Conservation (phyloP, 92 coral and sea anemone species). For the Meandrina meandrites region DNA sequence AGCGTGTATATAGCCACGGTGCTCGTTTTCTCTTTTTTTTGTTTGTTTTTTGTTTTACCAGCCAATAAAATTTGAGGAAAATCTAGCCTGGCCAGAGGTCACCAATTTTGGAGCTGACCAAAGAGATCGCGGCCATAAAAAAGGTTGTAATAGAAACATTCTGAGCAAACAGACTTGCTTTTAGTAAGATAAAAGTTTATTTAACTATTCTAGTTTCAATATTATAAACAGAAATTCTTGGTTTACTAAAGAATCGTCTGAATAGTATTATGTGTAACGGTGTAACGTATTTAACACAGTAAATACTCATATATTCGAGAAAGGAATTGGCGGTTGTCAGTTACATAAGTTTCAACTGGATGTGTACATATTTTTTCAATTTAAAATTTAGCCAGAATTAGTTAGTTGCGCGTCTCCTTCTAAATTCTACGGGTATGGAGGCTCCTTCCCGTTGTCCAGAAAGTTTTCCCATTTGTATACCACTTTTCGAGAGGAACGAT, state of each 20-base stretch:
- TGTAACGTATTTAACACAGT: neutral
- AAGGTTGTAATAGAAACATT: neutral
- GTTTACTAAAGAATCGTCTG: neutral
- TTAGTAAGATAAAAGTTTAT: neutral
- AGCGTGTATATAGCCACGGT: neutral
- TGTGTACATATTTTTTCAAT: neutral
- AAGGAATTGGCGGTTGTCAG: neutral
- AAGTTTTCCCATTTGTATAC: too few relatives aligned
- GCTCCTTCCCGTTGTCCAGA: too few relatives aligned
- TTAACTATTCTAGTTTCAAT: neutral
- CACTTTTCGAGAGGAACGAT: too few relatives aligned
- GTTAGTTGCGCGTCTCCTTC: too few relatives aligned
- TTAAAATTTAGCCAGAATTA: too few relatives aligned
- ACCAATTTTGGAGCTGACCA: neutral
- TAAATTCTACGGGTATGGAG: too few relatives aligned
- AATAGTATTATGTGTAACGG: neutral
- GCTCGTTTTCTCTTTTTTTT: neutral
- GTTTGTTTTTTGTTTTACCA: neutral
- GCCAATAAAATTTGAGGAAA: neutral
- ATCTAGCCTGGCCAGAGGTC: neutral
- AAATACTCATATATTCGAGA: neutral
- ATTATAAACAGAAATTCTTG: neutral
- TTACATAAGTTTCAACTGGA: neutral
- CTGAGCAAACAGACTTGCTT: neutral
- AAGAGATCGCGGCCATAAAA: neutral